Evolutionary conservation across 2,797 vertebrate genomes (phyloP).

Genomic region (Meriones psammophilus): DNA sequence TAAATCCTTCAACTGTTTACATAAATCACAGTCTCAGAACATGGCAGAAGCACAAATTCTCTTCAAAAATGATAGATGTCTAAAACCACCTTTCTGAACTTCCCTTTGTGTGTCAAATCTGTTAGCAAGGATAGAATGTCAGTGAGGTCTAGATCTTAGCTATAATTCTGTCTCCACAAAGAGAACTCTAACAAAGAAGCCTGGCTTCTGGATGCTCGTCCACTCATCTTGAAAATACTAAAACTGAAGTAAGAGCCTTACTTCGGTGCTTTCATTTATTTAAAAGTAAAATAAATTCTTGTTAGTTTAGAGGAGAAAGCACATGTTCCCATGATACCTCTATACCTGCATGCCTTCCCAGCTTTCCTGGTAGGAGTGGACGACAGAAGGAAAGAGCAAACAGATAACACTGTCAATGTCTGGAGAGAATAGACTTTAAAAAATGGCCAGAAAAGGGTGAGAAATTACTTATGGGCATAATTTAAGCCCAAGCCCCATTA

Average conservation of each 20-base stretch:
- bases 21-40: constrained; percentile 28
- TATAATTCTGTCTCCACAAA: constrained; percentile 20
- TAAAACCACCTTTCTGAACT: not conserved
- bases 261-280: not conserved
- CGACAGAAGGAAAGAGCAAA: not conserved
- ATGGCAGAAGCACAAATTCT: constrained; percentile 9
- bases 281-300: constrained; percentile 30
- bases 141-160: not conserved
- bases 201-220: not conserved
- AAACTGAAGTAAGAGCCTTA: not conserved
- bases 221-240: not conserved
- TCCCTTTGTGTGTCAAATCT: not conserved
- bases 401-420: not conserved
- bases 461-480: not conserved
- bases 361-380: not conserved
- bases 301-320: not conserved
- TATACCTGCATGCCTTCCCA: not conserved
- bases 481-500: constrained; percentile 9
- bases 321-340: not conserved
- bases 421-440: not conserved
- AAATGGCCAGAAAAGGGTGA: not conserved
- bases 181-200: not conserved
- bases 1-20: constrained; percentile 21
- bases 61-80: constrained; percentile 4
- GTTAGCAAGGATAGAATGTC: constrained; percentile 2